Conservation (phyloP, 2,113 vertebrate species). For the Dasyornis broadbenti region DNA sequence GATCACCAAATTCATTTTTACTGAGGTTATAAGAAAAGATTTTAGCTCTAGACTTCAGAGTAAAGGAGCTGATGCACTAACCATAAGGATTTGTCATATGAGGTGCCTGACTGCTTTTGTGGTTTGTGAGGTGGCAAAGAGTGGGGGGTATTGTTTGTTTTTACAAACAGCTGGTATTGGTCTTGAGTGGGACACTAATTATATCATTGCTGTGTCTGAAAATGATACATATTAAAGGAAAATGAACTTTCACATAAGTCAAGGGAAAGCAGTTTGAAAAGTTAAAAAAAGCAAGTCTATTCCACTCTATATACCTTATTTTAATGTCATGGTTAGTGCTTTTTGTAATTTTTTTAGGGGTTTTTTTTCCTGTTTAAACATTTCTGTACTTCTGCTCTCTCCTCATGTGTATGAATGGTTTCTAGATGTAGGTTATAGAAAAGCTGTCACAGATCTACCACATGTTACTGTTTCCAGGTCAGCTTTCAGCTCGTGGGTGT, state of each 20-base stretch:
- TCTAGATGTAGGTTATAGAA: not conserved
- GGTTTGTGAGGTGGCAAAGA: accelerated
- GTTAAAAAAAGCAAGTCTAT: not conserved
- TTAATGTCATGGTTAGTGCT: not conserved
- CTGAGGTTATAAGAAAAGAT: slow-evolving; percentile 2
- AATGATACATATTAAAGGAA: not conserved
- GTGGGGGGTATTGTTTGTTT: not conserved
- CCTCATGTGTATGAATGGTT: not conserved
- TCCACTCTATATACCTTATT: not conserved
- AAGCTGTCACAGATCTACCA: not conserved
- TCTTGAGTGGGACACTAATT: not conserved
- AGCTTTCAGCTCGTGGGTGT: not conserved
- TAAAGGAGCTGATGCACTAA: not conserved
- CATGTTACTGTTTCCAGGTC: slow-evolving; percentile 1
- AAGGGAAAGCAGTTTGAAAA: not conserved
- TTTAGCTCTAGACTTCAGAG: not conserved
- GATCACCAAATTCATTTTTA: slow-evolving; percentile 47
- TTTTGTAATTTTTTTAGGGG: not conserved
- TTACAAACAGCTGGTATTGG: not conserved
- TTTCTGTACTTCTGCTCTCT: not conserved
- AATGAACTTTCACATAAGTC: not conserved
- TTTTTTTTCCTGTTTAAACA: not conserved
- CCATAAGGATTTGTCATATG: not conserved
- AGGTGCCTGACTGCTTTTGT: not conserved
- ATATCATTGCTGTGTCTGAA: not conserved